These are phyloP conservation scores for Siphlonurus alternatus DNA, from an alignment of 2,888 invertebrate genomes.

Conservation along the genomic window DNA sequence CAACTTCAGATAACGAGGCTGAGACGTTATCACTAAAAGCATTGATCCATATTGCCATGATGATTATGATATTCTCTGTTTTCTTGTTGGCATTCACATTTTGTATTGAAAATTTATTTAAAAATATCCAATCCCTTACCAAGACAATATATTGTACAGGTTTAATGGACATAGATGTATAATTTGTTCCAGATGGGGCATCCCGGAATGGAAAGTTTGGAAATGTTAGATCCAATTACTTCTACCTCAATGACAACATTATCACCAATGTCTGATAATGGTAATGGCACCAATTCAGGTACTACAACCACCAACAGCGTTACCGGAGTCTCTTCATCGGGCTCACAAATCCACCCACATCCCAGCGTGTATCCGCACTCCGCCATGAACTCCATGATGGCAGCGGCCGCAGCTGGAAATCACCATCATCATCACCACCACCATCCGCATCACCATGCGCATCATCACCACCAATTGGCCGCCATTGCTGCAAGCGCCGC, in stretches of 20 bases:
- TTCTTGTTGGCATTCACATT: too few species aligned
- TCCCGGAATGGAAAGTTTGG: slow-evolving; percentile 81
- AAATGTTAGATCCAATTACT: slow-evolving; percentile 74
- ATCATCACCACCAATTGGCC: slow-evolving; percentile 10
- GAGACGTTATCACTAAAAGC: too few species aligned
- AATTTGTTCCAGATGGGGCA: slow-evolving; percentile 61
- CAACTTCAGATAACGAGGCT: too few species aligned
- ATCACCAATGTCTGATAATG: slow-evolving; percentile 71
- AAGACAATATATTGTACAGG: too few species aligned
- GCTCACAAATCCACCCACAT: slow-evolving; percentile 22
- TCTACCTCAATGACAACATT: slow-evolving; percentile 80
- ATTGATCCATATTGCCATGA: too few species aligned
- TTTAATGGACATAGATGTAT: neutral
- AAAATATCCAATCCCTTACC: too few species aligned
- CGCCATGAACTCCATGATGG: slow-evolving; percentile 29
- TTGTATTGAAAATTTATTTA: too few species aligned
- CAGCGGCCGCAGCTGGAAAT: slow-evolving; percentile 19
- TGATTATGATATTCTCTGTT: too few species aligned
- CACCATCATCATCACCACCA: slow-evolving; percentile 30
- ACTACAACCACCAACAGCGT: slow-evolving; percentile 49
- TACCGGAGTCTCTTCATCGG: slow-evolving; percentile 44
- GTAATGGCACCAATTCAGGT: slow-evolving; percentile 19
- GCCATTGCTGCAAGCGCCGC: slow-evolving; percentile 15
- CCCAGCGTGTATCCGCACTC: slow-evolving; percentile 5
- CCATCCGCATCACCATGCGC: slow-evolving; percentile 17